Conservation (phyloP, 2,797 vertebrate species). For the Neostethus bicornis region DNA sequence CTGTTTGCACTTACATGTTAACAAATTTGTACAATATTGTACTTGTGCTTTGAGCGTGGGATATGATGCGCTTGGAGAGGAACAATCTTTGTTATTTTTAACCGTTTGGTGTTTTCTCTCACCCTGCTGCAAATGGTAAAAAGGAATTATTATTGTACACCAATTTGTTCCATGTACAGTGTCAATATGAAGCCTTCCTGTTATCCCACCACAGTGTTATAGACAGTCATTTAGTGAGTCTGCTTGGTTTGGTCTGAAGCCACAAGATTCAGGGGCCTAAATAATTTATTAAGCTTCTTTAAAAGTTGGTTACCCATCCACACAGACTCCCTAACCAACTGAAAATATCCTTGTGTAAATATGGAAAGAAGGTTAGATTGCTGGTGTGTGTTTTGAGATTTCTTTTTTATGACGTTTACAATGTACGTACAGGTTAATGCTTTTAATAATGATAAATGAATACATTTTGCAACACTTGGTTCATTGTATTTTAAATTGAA, state of each 20-base stretch:
- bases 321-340: neutral
- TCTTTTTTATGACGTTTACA: no score
- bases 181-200: conserved; percentile 66
- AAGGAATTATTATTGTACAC: conserved; percentile 63
- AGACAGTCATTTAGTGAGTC: conserved; percentile 45
- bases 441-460: no score
- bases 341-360: conserved; percentile 23
- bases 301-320: conserved; percentile 22
- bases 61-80: conserved; percentile 36
- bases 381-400: conserved; percentile 12
- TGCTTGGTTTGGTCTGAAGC: conserved; percentile 39
- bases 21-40: conserved; percentile 34
- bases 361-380: conserved; percentile 10
- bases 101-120: conserved; percentile 64
- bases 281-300: conserved; percentile 50
- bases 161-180: conserved; percentile 56
- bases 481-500: no score
- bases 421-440: no score
- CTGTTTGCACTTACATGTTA: conserved; percentile 11
- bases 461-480: no score
- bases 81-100: conserved; percentile 63
- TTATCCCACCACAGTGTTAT: conserved; percentile 54
- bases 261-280: conserved; percentile 39
- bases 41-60: conserved; percentile 29
- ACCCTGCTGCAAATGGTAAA: conserved; percentile 43